These are phyloP conservation scores for Patella pellucida DNA, from an alignment of 2,888 invertebrate genomes.

Conservation along the genomic window DNA sequence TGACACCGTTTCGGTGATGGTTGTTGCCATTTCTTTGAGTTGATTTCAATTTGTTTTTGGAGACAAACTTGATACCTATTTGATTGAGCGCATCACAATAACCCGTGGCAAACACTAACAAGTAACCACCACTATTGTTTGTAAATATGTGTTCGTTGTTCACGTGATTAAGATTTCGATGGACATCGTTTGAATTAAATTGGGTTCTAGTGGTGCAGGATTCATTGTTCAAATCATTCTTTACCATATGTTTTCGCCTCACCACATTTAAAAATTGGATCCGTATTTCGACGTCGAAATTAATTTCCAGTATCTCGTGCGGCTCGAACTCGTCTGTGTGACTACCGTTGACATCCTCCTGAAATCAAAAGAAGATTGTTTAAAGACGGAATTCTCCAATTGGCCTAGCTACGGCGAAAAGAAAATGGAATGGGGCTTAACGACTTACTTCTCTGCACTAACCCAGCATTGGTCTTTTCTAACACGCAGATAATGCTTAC, in stretches of 20 bases:
- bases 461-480: no score
- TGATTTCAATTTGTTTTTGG: background rate
- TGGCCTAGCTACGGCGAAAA: no score
- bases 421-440: no score
- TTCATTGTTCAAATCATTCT: background rate
- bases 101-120: background rate
- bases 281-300: background rate
- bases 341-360: background rate
- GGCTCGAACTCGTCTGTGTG: background rate
- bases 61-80: background rate
- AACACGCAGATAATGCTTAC: no score
- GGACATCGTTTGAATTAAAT: background rate
- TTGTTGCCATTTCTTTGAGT: background rate
- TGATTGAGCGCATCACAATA: conserved; percentile 8
- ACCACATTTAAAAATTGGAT: background rate
- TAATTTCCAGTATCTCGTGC: background rate
- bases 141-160: background rate
- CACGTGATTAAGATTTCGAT: background rate
- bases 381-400: no score
- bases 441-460: no score
- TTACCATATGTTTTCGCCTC: background rate
- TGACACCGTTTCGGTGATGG: background rate
- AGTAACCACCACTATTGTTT: background rate
- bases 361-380: background rate
- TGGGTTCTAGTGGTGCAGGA: background rate